Base-by-base conservation (phyloP, 2,888 invertebrate genomes). In the Trachelus stipa region DNA sequence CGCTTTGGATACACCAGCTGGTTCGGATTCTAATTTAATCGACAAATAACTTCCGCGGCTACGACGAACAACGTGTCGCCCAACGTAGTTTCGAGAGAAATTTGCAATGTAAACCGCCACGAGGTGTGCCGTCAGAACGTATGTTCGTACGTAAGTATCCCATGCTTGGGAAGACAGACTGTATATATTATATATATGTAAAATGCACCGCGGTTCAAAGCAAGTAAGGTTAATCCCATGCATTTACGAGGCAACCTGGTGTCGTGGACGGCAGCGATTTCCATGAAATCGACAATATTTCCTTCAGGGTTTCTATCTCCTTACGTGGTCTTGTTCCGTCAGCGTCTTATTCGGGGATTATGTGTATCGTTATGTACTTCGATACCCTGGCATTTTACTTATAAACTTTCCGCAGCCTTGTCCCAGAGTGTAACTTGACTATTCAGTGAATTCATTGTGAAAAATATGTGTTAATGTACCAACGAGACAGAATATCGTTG, bases 101-200 rank as follows among this genome's bases (percentile, higher is more conserved):
- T 90, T 90, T 90, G 89, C 90, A 90, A 90, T 90, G 88, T 90
- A 90, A 90, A 90, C 89, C 81, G 12, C 56, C 56, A 56, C 9
- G 23, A 56, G 23, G 23, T 56, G 56, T 56, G 56, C 56, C 6
- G 56, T 56, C 56, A 56, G 56, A 40, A 40, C 40, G 40, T 40
- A 40, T 40, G 15, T 23, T 15, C 23, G 56, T 56, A 56, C 56
- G 56, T 56, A 56, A 23, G 56, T 56, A 23, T 56, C 23, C 56
- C 56, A 23, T 56, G 23, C 23, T 56, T 56, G 56, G 56, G 56
- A 56, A 56, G 23, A 56, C 9, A 56, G 23, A 56, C 23, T 56
- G 56, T 56, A 56, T 56, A 56, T 56, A 56, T 56, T 56, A 56
- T 23, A 56, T 56, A 56, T 56, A 56, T 56, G 56, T 56, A 56